These are phyloP conservation scores for Hedychridium roseum DNA, from an alignment of 2,888 invertebrate species.

Conservation along the genomic window DNA sequence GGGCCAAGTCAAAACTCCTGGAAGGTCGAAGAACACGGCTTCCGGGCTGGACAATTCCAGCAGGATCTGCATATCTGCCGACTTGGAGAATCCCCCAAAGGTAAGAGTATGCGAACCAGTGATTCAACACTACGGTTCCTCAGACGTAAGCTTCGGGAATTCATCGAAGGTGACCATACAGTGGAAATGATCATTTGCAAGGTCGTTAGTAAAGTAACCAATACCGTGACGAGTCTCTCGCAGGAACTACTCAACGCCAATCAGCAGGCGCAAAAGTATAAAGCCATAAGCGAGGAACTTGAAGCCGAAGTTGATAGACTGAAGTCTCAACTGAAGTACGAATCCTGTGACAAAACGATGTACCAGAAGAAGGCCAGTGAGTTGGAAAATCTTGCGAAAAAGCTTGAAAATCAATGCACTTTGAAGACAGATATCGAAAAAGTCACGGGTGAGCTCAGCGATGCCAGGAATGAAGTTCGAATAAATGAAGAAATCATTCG, in stretches of 20 bases:
- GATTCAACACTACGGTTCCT: slow-evolving; percentile 16
- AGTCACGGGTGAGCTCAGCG: slow-evolving; percentile 15
- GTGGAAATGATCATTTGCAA: slow-evolving; percentile 37
- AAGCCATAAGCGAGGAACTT: slow-evolving; percentile 22
- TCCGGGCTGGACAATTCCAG: slow-evolving; percentile 12
- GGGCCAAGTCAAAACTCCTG: slow-evolving; percentile 15
- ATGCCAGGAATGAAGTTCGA: neutral
- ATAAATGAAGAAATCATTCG: slow-evolving; percentile 15
- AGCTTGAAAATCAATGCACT: no score
- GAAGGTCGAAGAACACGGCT: slow-evolving; percentile 20
- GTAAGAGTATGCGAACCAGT: neutral
- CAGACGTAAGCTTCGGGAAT: slow-evolving; percentile 24
- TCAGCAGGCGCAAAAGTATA: slow-evolving; percentile 24
- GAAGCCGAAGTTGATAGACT: slow-evolving; percentile 26
- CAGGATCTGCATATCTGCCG: slow-evolving; percentile 10
- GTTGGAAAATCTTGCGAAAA: slow-evolving; percentile 23
- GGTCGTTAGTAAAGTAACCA: slow-evolving; percentile 29
- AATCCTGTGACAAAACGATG: slow-evolving; percentile 19
- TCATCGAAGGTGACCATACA: slow-evolving; percentile 30
- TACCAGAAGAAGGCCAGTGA: slow-evolving; percentile 32
- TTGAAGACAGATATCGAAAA: slow-evolving; percentile 20
- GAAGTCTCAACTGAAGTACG: slow-evolving; percentile 30
- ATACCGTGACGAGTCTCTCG: slow-evolving; percentile 36
- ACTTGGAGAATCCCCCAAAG: neutral
- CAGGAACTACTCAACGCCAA: slow-evolving; percentile 32